Evolutionary conservation across 2,888 invertebrate species (phyloP), one percentile per base, ranked within the genome.

Genomic region (Steinernema carpocapsae): DNA sequence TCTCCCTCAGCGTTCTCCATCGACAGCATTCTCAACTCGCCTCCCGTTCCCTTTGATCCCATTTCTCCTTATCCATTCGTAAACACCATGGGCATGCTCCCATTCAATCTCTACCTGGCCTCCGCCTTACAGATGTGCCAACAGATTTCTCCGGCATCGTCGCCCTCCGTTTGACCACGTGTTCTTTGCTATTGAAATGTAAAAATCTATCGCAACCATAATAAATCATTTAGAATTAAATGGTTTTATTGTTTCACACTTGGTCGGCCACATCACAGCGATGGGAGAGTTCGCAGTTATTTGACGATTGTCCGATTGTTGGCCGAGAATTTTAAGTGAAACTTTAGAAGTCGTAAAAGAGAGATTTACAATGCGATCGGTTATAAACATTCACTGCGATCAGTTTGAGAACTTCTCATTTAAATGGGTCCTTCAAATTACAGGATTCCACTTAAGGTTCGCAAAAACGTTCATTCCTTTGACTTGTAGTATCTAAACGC

Each of bases 201-300:
- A 64, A 17, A 64, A 29, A 12, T 64, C 26, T 64, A 64, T 64
- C 37, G 32, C 7, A 64, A 64, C 64, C 32, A 4, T n/a, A 64
- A 64, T 64, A 64, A 64, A 64, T 64, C 64, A 37, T 64, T 29
- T 10, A 64, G 32, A 32, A 14, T 26, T 22, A 26, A 19, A 22
- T 4, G 14, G 7, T 64, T 29, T 37, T 29, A 32, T n/a, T 17
- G 32, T 12, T 64, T 64, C 64, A 6, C 64, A 64, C 64, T 64
- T 64, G 6, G 17, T 22, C 64, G 64, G 64, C 37, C 17, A 64
- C 64, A 64, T 64, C 22, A 64, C 32, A 64, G 17, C 64, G 64
- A 29, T 64, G 64, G 64, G 64, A 64, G 64, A 64, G 64, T 64
- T 64, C 32, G 64, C 64, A 64, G 26, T 29, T 64, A 29, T 64